phyloP scores from a whole-genome alignment of 2,113 vertebrate genomes.

The Asarcornis scutulata region DNA sequence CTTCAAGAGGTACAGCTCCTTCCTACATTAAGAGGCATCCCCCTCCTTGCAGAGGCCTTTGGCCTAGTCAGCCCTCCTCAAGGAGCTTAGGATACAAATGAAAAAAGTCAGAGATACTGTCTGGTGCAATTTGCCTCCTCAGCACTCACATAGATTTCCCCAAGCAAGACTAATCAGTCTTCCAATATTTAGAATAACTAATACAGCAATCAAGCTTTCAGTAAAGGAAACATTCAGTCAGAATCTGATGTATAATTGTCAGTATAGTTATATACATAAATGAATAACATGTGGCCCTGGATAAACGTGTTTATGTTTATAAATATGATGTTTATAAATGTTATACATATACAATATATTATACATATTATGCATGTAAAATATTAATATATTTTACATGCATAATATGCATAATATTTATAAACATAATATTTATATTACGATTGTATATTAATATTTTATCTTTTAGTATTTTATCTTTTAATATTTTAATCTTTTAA shows the following conservation, averaged over 20 bases:
- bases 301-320: neutral
- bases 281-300: neutral
- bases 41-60: neutral
- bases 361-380: no score
- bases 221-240: neutral
- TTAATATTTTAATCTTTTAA: neutral
- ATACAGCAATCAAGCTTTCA: neutral
- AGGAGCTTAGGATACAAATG: neutral
- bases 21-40: neutral
- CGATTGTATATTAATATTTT: neutral
- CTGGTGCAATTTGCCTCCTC: neutral
- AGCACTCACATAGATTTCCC: neutral
- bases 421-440: no score
- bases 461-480: neutral
- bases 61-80: neutral
- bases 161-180: neutral
- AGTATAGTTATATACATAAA: neutral
- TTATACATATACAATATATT: no score
- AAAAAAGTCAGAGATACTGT: neutral
- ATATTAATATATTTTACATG: no score
- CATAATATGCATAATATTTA: no score
- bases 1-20: neutral
- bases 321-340: no score
- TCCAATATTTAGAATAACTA: neutral
- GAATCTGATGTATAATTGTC: neutral